Base-by-base conservation (phyloP, 2,888 invertebrate species). In the Thereva unica region DNA sequence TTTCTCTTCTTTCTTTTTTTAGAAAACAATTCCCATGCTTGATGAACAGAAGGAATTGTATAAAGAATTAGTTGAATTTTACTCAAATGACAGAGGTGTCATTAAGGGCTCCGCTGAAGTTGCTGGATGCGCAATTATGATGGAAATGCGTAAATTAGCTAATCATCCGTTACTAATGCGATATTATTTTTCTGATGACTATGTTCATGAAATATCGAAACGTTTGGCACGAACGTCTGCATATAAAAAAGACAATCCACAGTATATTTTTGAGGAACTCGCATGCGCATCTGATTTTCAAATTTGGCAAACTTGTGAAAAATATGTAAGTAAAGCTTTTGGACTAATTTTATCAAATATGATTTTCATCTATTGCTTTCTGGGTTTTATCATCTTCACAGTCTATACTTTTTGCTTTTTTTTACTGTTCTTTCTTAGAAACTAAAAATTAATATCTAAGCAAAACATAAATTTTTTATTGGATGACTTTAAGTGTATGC, bases 131-230 rank as follows among this genome's bases (percentile, higher is more conserved):
- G 85, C 89, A 0, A 91, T 94, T 84, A 90, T 96, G 89, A 95
- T 96, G 89, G 92, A 95, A 78, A 86, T 98, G 81, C 84, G 97
- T 2, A 97, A 96, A 79, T 84, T 93, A 34, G 93, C 97, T 44
- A 97, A 97, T 83, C 98, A 98, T 81, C 96, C 97, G 0, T 82
- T 96, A 7, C 83, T 98, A 0, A 83, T 93, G 71, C 85, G 96
- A n/a, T 75, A 79, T 75, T 86, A 90, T 79, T 93, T 90, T 76
- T 84, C 84, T 50, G 87, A 91, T 69, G 82, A 83, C 0, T 83
- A 84, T 73, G 77, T 88, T 50, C 78, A 85, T 67, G 81, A 84
- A 71, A 91, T 97, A 71, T 89, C 96, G 0, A 83, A 85, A 59
- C 81, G 86, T 3, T 82, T 94, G 49, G 89, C 90, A 0, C 79